Evolutionary conservation across 2,888 invertebrate genomes (phyloP).

Genomic region (Mongoloraphidia duomilia): DNA sequence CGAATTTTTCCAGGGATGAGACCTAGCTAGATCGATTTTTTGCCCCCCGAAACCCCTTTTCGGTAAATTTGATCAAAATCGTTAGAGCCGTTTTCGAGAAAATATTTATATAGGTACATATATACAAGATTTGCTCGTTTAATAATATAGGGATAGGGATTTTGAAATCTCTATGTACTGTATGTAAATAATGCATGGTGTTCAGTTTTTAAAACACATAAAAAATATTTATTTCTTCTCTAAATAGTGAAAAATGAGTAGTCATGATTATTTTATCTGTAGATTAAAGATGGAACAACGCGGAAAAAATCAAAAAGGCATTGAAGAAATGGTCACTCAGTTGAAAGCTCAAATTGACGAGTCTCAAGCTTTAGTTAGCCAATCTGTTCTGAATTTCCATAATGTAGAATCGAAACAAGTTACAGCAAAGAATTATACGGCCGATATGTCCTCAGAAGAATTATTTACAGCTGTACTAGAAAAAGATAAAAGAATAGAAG

Average conservation of each 20-base stretch:
- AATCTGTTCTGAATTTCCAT: conserved; percentile 21
- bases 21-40: no score
- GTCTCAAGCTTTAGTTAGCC: conserved; percentile 27
- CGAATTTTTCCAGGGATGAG: no score
- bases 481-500: conserved; percentile 47
- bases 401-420: conserved; percentile 17
- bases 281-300: conserved; percentile 35
- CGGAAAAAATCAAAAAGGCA: conserved; percentile 34
- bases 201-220: no score
- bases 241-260: background rate
- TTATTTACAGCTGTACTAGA: conserved; percentile 33
- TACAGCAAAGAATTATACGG: conserved; percentile 17
- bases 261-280: conserved; percentile 9
- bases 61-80: no score
- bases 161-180: no score
- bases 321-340: conserved; percentile 37
- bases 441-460: conserved; percentile 25
- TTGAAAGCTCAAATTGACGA: conserved; percentile 38
- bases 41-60: no score
- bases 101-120: no score
- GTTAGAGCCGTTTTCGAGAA: no score
- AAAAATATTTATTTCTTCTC: no score
- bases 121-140: no score
- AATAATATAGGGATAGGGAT: no score
- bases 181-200: no score